Conservation (phyloP, 2,113 vertebrate genomes). For the Mormoops blainvillei region DNA sequence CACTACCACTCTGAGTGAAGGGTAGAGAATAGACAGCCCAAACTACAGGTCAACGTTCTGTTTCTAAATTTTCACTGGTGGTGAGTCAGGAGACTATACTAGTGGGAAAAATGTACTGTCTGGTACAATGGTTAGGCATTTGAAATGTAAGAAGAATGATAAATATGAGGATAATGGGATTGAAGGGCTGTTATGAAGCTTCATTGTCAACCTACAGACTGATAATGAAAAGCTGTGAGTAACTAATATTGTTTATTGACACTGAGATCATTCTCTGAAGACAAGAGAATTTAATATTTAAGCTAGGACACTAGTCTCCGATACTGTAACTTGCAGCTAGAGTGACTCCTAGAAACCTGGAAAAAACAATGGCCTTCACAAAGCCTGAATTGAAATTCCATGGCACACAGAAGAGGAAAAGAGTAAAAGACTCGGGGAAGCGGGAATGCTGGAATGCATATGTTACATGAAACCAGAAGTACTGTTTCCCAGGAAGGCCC, state of each 20-base stretch:
- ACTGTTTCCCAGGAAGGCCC: not conserved
- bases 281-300: not conserved
- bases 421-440: not conserved
- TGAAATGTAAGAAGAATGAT: not conserved
- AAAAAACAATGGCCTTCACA: not conserved
- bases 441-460: not conserved
- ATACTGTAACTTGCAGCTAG: not conserved
- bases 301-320: not conserved
- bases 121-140: not conserved
- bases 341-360: not conserved
- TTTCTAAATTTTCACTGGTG: not conserved
- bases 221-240: not conserved
- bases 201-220: not conserved
- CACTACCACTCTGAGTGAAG: not conserved
- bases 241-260: not conserved
- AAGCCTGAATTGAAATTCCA: not conserved
- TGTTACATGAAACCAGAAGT: not conserved
- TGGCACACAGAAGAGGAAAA: not conserved
- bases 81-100: not conserved
- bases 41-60: not conserved
- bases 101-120: not conserved
- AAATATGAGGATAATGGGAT: not conserved
- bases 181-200: not conserved
- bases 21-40: not conserved
- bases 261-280: not conserved